Percentiles rank a stretch among this genome's conserved stretches.
These are phyloP conservation scores for Formica aserva DNA, from an alignment of 2,888 invertebrate species.

Conservation along the genomic window DNA sequence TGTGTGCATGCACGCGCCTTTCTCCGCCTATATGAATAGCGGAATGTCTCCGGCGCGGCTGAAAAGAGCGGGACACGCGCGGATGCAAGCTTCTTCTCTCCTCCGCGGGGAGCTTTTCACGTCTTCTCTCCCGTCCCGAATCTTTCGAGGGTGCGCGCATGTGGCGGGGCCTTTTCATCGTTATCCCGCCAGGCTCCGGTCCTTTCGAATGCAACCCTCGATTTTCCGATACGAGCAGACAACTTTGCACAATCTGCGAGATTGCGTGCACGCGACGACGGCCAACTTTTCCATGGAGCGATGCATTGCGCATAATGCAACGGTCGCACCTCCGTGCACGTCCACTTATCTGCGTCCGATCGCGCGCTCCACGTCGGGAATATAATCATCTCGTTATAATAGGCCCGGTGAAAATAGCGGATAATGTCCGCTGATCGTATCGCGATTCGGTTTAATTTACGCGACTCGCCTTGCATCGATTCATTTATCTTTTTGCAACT, in stretches of 20 bases:
- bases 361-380: slow-evolving; percentile 20
- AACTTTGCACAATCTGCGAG: slow-evolving; percentile 72
- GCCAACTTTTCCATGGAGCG: slow-evolving; percentile 57
- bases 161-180: slow-evolving; percentile 53
- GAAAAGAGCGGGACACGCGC: slow-evolving; percentile 40
- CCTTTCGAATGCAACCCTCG: slow-evolving; percentile 66
- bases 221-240: slow-evolving; percentile 64
- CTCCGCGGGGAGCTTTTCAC: slow-evolving; percentile 43
- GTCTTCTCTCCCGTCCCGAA: slow-evolving; percentile 40
- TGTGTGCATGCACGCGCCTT: slow-evolving; percentile 9
- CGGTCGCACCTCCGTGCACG: slow-evolving; percentile 4
- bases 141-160: slow-evolving; percentile 35
- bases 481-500: background rate
- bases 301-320: slow-evolving; percentile 51
- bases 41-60: slow-evolving; percentile 12
- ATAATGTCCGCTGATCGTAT: background rate
- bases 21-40: slow-evolving; percentile 48
- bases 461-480: background rate
- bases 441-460: slow-evolving; percentile 17
- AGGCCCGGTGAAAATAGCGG: slow-evolving; percentile 7
- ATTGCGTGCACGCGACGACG: slow-evolving; percentile 65
- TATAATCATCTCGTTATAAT: slow-evolving; percentile 25
- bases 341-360: slow-evolving; percentile 42
- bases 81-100: background rate
- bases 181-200: slow-evolving; percentile 44